Conservation (phyloP, 2,113 vertebrate species). For the Menura novaehollandiae region DNA sequence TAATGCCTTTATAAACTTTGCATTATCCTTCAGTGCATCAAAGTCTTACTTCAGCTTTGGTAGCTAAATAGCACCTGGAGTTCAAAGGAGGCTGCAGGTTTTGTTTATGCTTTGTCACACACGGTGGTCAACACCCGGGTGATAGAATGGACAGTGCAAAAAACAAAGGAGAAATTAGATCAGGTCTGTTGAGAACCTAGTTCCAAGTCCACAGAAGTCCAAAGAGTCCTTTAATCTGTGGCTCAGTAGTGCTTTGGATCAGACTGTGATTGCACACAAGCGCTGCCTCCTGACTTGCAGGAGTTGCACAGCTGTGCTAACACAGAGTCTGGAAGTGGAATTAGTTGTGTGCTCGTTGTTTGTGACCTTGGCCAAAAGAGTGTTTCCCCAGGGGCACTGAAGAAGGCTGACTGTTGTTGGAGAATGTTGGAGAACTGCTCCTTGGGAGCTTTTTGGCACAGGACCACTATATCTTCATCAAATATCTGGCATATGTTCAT, state of each 20-base stretch:
- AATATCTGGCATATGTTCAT: background rate
- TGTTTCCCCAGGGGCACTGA: background rate
- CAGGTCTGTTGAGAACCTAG: background rate
- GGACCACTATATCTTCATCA: background rate
- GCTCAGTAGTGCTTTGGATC: background rate
- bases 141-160: background rate
- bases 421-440: background rate
- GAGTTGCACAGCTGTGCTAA: background rate
- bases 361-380: background rate
- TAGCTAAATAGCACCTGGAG: background rate
- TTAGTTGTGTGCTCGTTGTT: rapidly evolving
- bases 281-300: background rate
- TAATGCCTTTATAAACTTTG: background rate
- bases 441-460: background rate
- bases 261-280: background rate
- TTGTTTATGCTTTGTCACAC: background rate
- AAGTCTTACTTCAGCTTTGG: background rate
- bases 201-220: background rate
- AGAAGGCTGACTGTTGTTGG: background rate
- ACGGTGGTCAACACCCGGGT: background rate
- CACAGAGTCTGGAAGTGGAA: background rate
- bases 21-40: background rate
- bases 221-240: background rate
- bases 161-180: background rate
- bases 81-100: background rate